phyloP scores from a whole-genome alignment of 2,888 invertebrate genomes.

The Drosophila recens region DNA sequence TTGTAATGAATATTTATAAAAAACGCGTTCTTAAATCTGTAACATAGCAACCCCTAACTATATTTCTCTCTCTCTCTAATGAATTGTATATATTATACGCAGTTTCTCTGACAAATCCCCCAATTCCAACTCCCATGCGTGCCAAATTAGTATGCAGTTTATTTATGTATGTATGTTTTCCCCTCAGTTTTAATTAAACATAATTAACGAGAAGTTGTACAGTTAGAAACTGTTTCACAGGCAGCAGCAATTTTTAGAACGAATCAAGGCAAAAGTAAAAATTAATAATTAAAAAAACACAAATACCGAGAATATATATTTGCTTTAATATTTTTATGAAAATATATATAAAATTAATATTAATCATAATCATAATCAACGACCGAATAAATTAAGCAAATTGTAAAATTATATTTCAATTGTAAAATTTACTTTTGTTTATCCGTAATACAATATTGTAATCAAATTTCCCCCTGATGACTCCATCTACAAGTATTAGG shows the following conservation, averaged over 20 bases:
- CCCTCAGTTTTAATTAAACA: constrained; percentile 21
- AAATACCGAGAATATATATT: constrained; percentile 36
- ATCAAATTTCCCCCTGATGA: constrained; percentile 6
- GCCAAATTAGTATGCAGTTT: constrained; percentile 71
- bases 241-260: constrained; percentile 16
- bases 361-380: constrained; percentile 12
- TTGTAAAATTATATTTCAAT: constrained; percentile 43
- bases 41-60: constrained; percentile 40
- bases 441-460: constrained; percentile 14
- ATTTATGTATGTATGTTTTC: constrained; percentile 10
- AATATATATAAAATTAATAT: constrained; percentile 35
- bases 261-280: constrained; percentile 19
- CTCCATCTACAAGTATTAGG: constrained; percentile 33
- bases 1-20: constrained; percentile 75
- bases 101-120: constrained; percentile 19
- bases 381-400: constrained; percentile 14
- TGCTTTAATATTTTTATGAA: constrained; percentile 67
- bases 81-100: constrained; percentile 70
- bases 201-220: constrained; percentile 44
- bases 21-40: constrained; percentile 52
- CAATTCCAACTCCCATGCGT: constrained; percentile 54
- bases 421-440: constrained; percentile 24
- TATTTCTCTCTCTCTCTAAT: constrained; percentile 16
- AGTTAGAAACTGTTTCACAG: constrained; percentile 70
- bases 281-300: constrained; percentile 5